A percentile compares a stretch with the other conserved stretches of the same genome.
Conservation (phyloP, 2,888 invertebrate species). For the Gari tellinella region DNA sequence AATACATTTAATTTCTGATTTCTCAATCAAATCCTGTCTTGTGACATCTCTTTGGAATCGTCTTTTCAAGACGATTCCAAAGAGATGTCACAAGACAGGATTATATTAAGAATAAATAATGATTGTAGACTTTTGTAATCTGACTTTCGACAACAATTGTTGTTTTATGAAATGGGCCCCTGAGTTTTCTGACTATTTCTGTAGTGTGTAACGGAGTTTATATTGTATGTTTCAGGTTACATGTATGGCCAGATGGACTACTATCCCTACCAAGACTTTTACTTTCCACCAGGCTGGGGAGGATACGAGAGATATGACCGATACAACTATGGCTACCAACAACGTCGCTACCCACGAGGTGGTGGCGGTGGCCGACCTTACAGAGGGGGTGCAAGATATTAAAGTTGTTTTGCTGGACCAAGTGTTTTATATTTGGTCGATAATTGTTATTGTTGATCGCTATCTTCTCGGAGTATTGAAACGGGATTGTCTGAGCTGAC, state of each 20-base stretch:
- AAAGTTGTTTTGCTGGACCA: background rate
- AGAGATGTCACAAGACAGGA: too few species aligned
- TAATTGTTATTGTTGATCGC: conserved; percentile 10
- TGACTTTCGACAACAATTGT: background rate
- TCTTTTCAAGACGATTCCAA: too few species aligned
- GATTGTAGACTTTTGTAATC: too few species aligned
- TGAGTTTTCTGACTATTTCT: background rate
- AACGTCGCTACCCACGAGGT: conserved; percentile 26
- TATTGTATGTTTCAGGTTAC: conserved; percentile 1
- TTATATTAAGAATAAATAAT: too few species aligned
- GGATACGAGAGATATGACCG: conserved; percentile 6
- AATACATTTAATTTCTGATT: too few species aligned
- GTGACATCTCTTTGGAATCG: too few species aligned
- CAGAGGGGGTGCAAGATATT: conserved; percentile 39
- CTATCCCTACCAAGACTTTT: background rate
- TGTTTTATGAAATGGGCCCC: background rate
- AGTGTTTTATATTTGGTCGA: background rate
- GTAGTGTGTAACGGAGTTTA: background rate
- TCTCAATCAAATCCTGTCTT: too few species aligned
- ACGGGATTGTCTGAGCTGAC: too few species aligned
- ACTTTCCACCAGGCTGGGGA: conserved; percentile 5
- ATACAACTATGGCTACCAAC: conserved; percentile 15
- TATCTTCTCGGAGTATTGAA: too few species aligned
- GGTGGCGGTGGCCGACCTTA: conserved; percentile 45
- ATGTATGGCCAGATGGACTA: background rate